A percentile compares a stretch with the other conserved stretches of the same genome.
Evolutionary conservation across 2,797 vertebrate genomes (phyloP).

Genomic region (Denticeps clupeoides): DNA sequence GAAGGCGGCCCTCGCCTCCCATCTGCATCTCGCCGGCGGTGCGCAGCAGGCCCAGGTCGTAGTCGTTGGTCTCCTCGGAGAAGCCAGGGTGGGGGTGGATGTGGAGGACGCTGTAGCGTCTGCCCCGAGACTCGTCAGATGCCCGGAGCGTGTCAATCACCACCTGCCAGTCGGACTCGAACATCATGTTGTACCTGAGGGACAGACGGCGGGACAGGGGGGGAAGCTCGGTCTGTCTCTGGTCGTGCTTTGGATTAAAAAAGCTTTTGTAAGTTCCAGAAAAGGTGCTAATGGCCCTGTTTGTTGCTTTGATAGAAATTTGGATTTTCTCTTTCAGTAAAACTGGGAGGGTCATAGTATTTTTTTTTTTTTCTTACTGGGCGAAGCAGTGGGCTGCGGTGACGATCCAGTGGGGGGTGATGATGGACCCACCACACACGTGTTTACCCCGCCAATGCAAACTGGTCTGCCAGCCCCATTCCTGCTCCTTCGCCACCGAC

Average conservation of each 20-base stretch:
- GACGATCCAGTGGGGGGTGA: constrained; percentile 57
- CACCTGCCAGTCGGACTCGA: constrained; percentile 49
- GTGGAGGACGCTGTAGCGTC: constrained; percentile 42
- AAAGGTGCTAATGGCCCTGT: too few relatives aligned
- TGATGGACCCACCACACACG: constrained; percentile 54
- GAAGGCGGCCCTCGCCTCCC: constrained; percentile 39
- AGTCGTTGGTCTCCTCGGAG: constrained; percentile 50
- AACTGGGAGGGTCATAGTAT: background rate
- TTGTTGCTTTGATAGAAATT: too few relatives aligned
- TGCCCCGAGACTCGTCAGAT: constrained; percentile 34
- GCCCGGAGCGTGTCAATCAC: constrained; percentile 43
- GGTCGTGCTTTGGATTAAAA: too few relatives aligned
- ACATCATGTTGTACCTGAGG: constrained; percentile 44
- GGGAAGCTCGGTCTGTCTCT: too few relatives aligned
- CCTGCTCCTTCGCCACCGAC: constrained; percentile 27
- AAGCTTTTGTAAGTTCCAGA: too few relatives aligned
- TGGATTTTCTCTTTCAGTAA: background rate
- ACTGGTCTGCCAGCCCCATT: constrained; percentile 63
- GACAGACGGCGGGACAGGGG: constrained; percentile 8
- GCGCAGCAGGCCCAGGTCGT: constrained; percentile 59
- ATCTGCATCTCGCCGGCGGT: constrained; percentile 49
- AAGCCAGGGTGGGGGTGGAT: constrained; percentile 50
- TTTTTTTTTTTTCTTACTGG: constrained; percentile 43
- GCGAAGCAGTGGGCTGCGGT: constrained; percentile 67
- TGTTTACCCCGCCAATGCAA: constrained; percentile 59